These are phyloP conservation scores for Sabatieria punctata DNA, from an alignment of 2,888 invertebrate species.

Conservation along the genomic window DNA sequence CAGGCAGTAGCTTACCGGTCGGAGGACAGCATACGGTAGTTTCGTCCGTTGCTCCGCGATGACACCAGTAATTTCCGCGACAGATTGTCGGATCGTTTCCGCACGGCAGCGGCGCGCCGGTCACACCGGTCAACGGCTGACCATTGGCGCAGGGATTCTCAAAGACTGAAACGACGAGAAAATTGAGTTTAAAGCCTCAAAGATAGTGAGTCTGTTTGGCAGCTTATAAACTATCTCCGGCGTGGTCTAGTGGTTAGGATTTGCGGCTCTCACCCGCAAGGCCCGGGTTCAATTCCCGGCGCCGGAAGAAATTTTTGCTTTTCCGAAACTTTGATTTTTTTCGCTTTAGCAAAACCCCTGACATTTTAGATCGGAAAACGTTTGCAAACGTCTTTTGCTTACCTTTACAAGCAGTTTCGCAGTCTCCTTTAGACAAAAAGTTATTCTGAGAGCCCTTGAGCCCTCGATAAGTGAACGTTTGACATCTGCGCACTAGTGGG, in stretches of 20 bases:
- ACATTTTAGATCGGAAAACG: too few species aligned
- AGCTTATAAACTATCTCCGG: too few species aligned
- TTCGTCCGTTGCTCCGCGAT: neutral
- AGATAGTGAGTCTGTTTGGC: too few species aligned
- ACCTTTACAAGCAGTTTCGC: conserved; percentile 26
- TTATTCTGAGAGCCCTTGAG: conserved; percentile 26
- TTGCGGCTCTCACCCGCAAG: too few species aligned
- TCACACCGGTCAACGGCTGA: neutral
- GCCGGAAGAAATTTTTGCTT: too few species aligned
- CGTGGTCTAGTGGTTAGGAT: too few species aligned
- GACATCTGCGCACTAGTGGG: conserved; percentile 15
- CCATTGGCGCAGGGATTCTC: conserved; percentile 5
- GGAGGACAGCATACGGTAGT: conserved; percentile 7
- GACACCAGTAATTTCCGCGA: neutral
- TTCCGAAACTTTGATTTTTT: too few species aligned
- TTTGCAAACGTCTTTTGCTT: too few species aligned
- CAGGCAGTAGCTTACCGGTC: too few species aligned
- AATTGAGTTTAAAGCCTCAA: too few species aligned
- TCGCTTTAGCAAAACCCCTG: too few species aligned
- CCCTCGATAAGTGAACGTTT: conserved; percentile 13
- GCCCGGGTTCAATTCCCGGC: too few species aligned
- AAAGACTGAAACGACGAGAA: neutral
- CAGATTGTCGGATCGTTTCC: neutral
- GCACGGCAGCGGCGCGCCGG: neutral
- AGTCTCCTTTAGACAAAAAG: conserved; percentile 25